These are phyloP conservation scores for Strigamia maritima DNA, from an alignment of 2,888 invertebrate species.

Conservation along the genomic window DNA sequence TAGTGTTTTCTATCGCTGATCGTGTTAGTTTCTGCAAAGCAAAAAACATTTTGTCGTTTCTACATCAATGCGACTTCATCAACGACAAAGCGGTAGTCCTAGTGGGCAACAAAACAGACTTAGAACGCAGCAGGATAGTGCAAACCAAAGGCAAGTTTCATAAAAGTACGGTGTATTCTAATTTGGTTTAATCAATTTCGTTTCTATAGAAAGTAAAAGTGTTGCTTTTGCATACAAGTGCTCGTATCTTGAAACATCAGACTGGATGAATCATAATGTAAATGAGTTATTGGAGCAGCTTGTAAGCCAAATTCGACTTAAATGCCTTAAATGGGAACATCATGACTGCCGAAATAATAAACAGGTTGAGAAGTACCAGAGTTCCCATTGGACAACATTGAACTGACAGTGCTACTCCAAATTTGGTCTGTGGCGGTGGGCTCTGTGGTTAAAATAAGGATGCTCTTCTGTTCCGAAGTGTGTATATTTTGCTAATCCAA, in stretches of 20 bases:
- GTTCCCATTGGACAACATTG: too few species aligned
- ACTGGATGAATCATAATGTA: slow-evolving; percentile 53
- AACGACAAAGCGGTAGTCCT: slow-evolving; percentile 81
- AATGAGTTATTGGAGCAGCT: slow-evolving; percentile 53
- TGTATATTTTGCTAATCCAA: too few species aligned
- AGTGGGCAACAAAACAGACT: slow-evolving; percentile 89
- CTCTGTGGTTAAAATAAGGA: too few species aligned
- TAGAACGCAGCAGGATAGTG: slow-evolving; percentile 81
- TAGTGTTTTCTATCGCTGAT: slow-evolving; percentile 86
- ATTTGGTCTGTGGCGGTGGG: too few species aligned
- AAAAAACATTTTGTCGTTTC: slow-evolving; percentile 78
- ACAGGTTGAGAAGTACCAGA: too few species aligned
- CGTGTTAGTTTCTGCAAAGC: slow-evolving; percentile 76
- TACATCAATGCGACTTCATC: slow-evolving; percentile 74
- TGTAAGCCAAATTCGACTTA: slow-evolving; percentile 51
- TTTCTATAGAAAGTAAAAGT: slow-evolving; percentile 49
- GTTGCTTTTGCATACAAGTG: slow-evolving; percentile 51
- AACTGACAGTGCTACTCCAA: too few species aligned
- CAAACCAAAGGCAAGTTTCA: slow-evolving; percentile 71
- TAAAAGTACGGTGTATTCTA: slow-evolving; percentile 2
- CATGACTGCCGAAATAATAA: too few species aligned
- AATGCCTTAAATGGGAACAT: too few species aligned
- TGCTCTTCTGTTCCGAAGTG: too few species aligned
- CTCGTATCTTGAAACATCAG: slow-evolving; percentile 54
- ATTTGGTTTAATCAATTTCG: background rate